Conservation (phyloP, 2,113 vertebrate genomes). For the Chaetodon trifascialis region DNA sequence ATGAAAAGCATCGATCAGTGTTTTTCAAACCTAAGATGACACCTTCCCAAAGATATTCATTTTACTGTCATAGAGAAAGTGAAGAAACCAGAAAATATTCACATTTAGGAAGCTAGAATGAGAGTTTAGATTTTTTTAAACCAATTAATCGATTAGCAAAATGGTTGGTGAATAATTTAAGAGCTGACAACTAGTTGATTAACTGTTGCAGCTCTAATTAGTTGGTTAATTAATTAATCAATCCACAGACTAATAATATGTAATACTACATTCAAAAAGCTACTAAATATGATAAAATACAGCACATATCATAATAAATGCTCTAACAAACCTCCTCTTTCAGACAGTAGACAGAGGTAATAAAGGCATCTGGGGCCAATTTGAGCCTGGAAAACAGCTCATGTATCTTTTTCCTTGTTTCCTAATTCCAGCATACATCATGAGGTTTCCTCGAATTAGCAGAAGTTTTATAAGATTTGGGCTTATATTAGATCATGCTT, state of each 20-base stretch:
- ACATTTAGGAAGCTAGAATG: no score
- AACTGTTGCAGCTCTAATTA: no score
- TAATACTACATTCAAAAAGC: background rate
- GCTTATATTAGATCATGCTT: conserved; percentile 41
- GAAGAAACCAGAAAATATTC: no score
- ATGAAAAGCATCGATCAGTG: no score
- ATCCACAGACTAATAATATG: background rate
- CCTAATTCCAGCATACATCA: conserved; percentile 44
- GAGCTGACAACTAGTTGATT: no score
- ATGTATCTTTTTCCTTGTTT: conserved; percentile 24
- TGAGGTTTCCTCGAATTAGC: conserved; percentile 36
- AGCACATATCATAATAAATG: background rate
- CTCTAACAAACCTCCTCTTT: background rate
- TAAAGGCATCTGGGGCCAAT: conserved; percentile 35
- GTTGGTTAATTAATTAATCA: no score
- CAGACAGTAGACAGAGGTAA: background rate
- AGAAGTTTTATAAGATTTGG: conserved; percentile 50
- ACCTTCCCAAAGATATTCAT: no score
- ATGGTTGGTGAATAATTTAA: no score
- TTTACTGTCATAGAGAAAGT: no score
- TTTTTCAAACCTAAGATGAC: no score
- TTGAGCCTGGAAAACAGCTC: conserved; percentile 41
- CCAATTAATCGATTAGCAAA: no score
- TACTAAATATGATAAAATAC: background rate
- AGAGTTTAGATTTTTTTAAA: no score